phyloP scores from a whole-genome alignment of 2,797 vertebrate genomes.

The Mareca strepera region DNA sequence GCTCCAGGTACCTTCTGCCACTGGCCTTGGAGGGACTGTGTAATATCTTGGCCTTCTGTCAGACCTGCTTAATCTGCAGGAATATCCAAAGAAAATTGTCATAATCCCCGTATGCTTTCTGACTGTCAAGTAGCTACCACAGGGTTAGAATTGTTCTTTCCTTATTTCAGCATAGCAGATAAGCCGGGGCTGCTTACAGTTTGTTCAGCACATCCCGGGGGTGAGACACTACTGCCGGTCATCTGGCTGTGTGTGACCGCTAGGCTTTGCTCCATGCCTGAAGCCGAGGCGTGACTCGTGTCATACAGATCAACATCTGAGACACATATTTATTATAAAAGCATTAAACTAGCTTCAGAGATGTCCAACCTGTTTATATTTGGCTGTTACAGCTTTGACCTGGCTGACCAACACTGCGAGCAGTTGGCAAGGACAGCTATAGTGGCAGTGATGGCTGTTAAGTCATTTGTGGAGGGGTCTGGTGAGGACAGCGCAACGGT shows the following conservation, averaged over 20 bases:
- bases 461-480: neutral
- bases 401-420: neutral
- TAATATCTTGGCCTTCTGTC: neutral
- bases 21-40: neutral
- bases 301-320: neutral
- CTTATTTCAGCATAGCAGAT: neutral
- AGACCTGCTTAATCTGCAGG: neutral
- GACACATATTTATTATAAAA: neutral
- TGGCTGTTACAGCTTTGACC: neutral
- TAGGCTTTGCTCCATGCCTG: neutral
- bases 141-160: neutral
- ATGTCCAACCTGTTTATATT: neutral
- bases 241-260: fast-evolving
- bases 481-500: neutral
- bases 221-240: neutral
- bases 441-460: neutral
- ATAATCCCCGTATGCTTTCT: fast-evolving
- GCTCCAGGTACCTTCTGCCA: neutral
- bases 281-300: neutral
- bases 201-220: neutral
- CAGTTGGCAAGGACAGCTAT: neutral
- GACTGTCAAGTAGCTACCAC: neutral
- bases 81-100: neutral
- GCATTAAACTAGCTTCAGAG: neutral
- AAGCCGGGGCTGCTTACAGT: neutral